Evolutionary conservation across 2,888 invertebrate genomes (phyloP).

Genomic region (Dione juno): DNA sequence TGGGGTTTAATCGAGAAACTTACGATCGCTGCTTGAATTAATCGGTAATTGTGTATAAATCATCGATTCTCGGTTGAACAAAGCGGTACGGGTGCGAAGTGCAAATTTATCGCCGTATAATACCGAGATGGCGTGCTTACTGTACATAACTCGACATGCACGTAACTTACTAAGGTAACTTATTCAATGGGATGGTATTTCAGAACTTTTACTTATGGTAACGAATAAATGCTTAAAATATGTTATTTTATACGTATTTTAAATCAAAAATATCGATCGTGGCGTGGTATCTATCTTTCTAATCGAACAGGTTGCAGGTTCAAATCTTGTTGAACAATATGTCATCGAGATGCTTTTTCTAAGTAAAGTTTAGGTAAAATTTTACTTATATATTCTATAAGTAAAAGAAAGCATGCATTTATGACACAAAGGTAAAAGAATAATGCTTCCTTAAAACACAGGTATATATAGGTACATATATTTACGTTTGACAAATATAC

Average conservation of each 20-base stretch:
- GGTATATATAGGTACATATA: too few species aligned
- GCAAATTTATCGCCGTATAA: slow-evolving; percentile 77
- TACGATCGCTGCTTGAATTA: slow-evolving; percentile 83
- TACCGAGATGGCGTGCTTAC: slow-evolving; percentile 75
- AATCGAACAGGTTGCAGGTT: too few species aligned
- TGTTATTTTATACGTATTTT: not conserved
- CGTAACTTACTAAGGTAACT: slow-evolving; percentile 71
- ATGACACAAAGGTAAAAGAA: too few species aligned
- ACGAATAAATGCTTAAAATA: not conserved
- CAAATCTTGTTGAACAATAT: too few species aligned
- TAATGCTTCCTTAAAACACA: too few species aligned
- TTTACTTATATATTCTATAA: too few species aligned
- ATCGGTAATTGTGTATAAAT: slow-evolving; percentile 84
- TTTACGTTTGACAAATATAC: too few species aligned
- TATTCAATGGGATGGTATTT: slow-evolving; percentile 51
- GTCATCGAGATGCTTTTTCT: too few species aligned
- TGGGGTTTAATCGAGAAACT: slow-evolving; percentile 75
- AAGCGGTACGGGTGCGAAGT: slow-evolving; percentile 80
- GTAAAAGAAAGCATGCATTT: too few species aligned
- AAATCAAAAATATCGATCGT: not conserved
- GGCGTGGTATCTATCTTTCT: too few species aligned
- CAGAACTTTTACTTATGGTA: slow-evolving; percentile 24
- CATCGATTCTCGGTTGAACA: slow-evolving; percentile 82
- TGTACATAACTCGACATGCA: slow-evolving; percentile 74
- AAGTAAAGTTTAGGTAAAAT: too few species aligned